Conservation (phyloP, 2,113 vertebrate genomes). For the Heterotilapia buettikoferi region DNA sequence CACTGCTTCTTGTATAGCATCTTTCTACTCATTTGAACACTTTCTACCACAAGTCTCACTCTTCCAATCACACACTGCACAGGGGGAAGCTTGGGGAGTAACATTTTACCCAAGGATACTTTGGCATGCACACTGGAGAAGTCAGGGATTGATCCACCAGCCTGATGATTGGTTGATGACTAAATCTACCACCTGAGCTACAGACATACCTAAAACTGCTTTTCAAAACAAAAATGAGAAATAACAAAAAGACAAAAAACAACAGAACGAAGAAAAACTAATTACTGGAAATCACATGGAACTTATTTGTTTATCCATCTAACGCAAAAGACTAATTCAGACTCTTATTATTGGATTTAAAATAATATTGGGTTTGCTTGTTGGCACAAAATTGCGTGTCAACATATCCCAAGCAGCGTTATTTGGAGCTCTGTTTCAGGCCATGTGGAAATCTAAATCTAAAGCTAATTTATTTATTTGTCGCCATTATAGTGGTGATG, state of each 20-base stretch:
- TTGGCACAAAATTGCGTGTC: not conserved
- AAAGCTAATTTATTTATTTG: not conserved
- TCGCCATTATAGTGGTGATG: not conserved
- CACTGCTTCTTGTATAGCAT: accelerated
- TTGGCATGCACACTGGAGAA: not conserved
- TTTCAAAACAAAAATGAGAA: not conserved
- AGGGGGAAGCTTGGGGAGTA: not conserved
- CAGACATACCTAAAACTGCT: not conserved
- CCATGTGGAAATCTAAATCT: not conserved
- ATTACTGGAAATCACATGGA: not conserved
- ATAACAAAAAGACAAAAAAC: not conserved
- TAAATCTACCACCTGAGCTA: not conserved
- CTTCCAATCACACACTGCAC: not conserved
- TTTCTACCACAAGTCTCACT: not conserved
- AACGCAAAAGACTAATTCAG: not conserved
- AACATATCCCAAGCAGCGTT: not conserved
- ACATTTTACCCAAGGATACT: not conserved
- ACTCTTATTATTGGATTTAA: not conserved
- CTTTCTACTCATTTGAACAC: not conserved
- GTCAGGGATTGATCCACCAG: not conserved
- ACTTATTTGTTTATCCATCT: not conserved
- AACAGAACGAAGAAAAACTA: accelerated
- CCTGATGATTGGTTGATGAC: not conserved
- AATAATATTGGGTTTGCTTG: not conserved
- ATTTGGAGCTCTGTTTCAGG: not conserved